phyloP scores from a whole-genome alignment of 2,888 invertebrate species.

The Synanthedon formicaeformis region DNA sequence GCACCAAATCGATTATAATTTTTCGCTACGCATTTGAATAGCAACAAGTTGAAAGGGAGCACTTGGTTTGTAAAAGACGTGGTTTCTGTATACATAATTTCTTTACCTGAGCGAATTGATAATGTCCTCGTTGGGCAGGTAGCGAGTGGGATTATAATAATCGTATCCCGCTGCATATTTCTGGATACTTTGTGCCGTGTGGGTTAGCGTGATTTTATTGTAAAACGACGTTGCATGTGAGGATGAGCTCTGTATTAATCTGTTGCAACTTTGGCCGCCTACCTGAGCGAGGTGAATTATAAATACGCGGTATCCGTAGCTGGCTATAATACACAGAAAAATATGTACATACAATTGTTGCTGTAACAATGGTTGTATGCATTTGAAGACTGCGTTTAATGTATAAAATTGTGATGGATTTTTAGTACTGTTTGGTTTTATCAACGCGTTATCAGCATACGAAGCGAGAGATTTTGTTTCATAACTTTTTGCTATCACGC shows the following conservation, averaged over 20 bases:
- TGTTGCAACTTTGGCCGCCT: conserved; percentile 2
- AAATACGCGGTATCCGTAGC: not conserved
- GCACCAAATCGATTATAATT: conserved; percentile 15
- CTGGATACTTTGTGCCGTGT: conserved; percentile 1
- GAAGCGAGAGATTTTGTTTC: too few species aligned
- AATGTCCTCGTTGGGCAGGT: conserved; percentile 48
- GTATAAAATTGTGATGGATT: too few species aligned
- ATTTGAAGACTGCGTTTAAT: too few species aligned
- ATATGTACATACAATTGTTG: conserved; percentile 5
- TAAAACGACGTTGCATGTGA: conserved; percentile 1
- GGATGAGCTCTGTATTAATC: conserved; percentile 3
- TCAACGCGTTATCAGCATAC: too few species aligned
- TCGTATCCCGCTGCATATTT: conserved; percentile 1
- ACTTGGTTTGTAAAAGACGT: conserved; percentile 23
- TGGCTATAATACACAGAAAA: conserved; percentile 25
- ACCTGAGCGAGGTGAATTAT: conserved; percentile 4
- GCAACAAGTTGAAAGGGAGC: conserved; percentile 20
- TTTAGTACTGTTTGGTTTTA: too few species aligned
- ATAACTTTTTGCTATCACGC: too few species aligned
- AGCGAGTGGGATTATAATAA: conserved; percentile 22
- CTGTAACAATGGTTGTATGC: too few species aligned
- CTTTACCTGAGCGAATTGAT: conserved; percentile 51
- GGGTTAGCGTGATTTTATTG: conserved; percentile 5
- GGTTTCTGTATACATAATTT: conserved; percentile 28
- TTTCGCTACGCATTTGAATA: conserved; percentile 19